These are phyloP conservation scores for Danio aesculapii DNA, from an alignment of 2,797 vertebrate genomes.

Conservation along the genomic window DNA sequence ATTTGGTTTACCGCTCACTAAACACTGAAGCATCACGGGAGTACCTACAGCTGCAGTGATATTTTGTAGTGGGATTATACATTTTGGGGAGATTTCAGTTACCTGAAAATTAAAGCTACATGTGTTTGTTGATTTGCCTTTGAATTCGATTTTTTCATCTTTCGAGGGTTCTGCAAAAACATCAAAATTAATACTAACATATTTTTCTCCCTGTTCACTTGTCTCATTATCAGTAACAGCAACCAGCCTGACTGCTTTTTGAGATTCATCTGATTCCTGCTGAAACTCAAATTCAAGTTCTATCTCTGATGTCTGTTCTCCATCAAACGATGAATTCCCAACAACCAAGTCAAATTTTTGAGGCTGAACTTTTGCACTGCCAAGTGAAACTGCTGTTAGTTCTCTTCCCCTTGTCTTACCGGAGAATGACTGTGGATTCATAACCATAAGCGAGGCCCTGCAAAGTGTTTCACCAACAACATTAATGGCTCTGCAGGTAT, in stretches of 20 bases:
- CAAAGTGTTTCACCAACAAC: constrained; percentile 91
- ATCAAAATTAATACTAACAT: constrained; percentile 84
- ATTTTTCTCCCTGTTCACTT: constrained; percentile 82
- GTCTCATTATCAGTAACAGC: constrained; percentile 81
- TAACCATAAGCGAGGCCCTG: constrained; percentile 83
- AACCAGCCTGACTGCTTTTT: constrained; percentile 81
- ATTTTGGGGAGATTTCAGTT: constrained; percentile 87
- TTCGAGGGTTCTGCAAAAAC: constrained; percentile 85
- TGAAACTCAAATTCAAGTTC: constrained; percentile 90
- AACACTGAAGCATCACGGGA: constrained; percentile 89
- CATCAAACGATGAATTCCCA: constrained; percentile 78
- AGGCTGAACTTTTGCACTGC: constrained; percentile 73
- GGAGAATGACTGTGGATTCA: constrained; percentile 72
- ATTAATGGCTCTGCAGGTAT: constrained; percentile 89
- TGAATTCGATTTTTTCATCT: constrained; percentile 87
- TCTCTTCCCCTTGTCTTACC: constrained; percentile 75
- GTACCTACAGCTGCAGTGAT: constrained; percentile 84
- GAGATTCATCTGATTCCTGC: constrained; percentile 78
- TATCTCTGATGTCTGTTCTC: constrained; percentile 85
- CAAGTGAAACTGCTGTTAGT: constrained; percentile 74
- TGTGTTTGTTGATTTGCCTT: constrained; percentile 84
- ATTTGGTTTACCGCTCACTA: constrained; percentile 86
- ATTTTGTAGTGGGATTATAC: constrained; percentile 86
- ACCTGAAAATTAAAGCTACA: constrained; percentile 94
- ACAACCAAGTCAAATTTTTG: constrained; percentile 85